Conservation (phyloP, 2,797 vertebrate species). For the Apogon hyalosoma region DNA sequence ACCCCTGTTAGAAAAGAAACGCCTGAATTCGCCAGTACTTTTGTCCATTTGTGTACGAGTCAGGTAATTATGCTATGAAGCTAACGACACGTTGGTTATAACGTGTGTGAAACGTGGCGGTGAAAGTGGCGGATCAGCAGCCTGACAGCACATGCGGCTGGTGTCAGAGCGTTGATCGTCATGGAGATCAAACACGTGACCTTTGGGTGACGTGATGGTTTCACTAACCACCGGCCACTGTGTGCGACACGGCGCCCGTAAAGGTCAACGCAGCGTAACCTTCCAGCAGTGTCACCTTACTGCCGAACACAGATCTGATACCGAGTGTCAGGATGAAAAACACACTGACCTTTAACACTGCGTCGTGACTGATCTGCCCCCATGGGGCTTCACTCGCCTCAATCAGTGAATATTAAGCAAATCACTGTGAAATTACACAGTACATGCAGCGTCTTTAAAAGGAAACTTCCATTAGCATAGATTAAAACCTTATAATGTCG, state of each 20-base stretch:
- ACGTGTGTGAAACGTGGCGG: too few relatives aligned
- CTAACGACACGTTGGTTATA: too few relatives aligned
- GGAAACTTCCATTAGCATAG: slow-evolving; percentile 50
- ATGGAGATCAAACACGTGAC: slow-evolving; percentile 33
- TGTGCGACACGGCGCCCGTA: slow-evolving; percentile 28
- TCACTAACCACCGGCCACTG: slow-evolving; percentile 17
- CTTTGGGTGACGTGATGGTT: slow-evolving; percentile 26
- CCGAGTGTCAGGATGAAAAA: slow-evolving; percentile 34
- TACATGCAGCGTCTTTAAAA: slow-evolving; percentile 38
- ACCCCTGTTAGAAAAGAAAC: too few relatives aligned
- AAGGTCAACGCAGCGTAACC: slow-evolving; percentile 51
- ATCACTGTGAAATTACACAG: slow-evolving; percentile 34
- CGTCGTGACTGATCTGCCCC: slow-evolving; percentile 45
- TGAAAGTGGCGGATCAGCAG: not conserved
- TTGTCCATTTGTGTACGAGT: too few relatives aligned
- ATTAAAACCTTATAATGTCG: slow-evolving; percentile 49
- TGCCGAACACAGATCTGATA: slow-evolving; percentile 40
- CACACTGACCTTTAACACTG: slow-evolving; percentile 59
- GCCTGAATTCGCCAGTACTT: too few relatives aligned
- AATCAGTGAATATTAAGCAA: slow-evolving; percentile 29
- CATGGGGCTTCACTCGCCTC: slow-evolving; percentile 28
- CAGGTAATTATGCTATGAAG: too few relatives aligned
- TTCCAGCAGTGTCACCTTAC: slow-evolving; percentile 54
- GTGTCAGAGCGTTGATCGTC: not conserved
- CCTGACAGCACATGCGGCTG: not conserved